Base-by-base conservation (phyloP, 2,888 invertebrate genomes). In the Brachynemurus nebulosus region DNA sequence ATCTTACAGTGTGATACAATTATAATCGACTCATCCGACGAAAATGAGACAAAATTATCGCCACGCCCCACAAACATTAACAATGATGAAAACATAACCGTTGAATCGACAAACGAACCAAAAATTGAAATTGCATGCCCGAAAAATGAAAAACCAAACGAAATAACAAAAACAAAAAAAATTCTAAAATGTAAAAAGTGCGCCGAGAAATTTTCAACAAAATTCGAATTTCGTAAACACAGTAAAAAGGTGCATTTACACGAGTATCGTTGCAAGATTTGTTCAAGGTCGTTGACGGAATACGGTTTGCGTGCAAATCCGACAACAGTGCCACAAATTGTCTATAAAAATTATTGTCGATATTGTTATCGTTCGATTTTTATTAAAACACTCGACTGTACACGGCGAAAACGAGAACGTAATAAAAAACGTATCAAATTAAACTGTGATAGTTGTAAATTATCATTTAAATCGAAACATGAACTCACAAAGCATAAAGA, bases 181-280 rank as follows among this genome's bases (percentile, higher is more conserved):
- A 30, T 30, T 9, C 20, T 9, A 17, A 37, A 18, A n/a, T 37
- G 37, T 37, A 37, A 37, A n/a, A 37, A 37, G 18, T 37, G 37
- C 12, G 20, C 12, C 4, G 8, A 37, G 12, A 17, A 20, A 19
- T 37, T 37, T 6, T 20, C 16, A 37, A 37, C 18, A 3, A 20
- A 18, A 18, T n/a, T 37, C n/a, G 9, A 37, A 18, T 37, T 37
- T 4, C 16, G 37, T 7, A 37, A 20, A 20, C 37, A 37, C 12
- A 14, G 20, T 19, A 37, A 17, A n/a, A 17, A 37, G n/a, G n/a
- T 30, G n/a, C 30, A 30, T 30, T 30, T 30, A 11, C n/a, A 30
- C n/a, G n/a, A n/a, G n/a, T n/a, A n/a, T n/a, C n/a, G n/a, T n/a
- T 30, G 30, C 7, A 30, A 30, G 14, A 30, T 30, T 12, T 30